phyloP scores from a whole-genome alignment of 2,797 vertebrate genomes.

The Valencia hispanica region DNA sequence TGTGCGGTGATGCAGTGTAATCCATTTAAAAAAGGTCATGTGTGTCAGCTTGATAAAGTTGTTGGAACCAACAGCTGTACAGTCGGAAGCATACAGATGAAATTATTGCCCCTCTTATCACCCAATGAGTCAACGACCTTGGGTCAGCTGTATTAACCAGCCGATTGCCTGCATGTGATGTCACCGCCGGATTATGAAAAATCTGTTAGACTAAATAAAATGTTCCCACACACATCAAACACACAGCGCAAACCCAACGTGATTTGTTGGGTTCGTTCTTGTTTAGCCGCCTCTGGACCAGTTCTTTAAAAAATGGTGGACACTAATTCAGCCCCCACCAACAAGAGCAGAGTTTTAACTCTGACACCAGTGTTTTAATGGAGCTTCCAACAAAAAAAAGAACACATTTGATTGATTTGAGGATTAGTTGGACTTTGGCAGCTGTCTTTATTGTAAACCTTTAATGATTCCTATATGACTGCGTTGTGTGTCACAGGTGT shows the following conservation, averaged over 20 bases:
- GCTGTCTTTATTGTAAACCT: slow-evolving; percentile 14
- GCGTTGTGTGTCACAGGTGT: slow-evolving; percentile 9
- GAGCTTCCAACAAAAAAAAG: slow-evolving; percentile 9
- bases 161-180: slow-evolving; percentile 29
- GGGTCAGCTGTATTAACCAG: slow-evolving; percentile 17
- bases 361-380: slow-evolving; percentile 12
- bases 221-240: slow-evolving; percentile 29
- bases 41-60: not conserved
- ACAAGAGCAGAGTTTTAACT: slow-evolving; percentile 4
- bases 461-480: slow-evolving; percentile 28
- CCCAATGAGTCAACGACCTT: slow-evolving; percentile 22
- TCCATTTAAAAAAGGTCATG: not conserved
- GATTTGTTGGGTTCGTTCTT: not conserved
- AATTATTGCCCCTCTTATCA: slow-evolving; percentile 25
- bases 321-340: not conserved
- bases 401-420: slow-evolving; percentile 33
- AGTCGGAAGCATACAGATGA: slow-evolving; percentile 5
- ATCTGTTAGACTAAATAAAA: slow-evolving; percentile 15
- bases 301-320: slow-evolving; percentile 2
- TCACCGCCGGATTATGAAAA: slow-evolving; percentile 23
- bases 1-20: not conserved
- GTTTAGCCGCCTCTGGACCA: not conserved
- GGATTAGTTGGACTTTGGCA: slow-evolving; percentile 16
- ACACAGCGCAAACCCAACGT: slow-evolving; percentile 12
- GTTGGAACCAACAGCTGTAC: slow-evolving; percentile 2